Conservation (phyloP, 1,140 invertebrate species). For the Drosophila sucinea region DNA sequence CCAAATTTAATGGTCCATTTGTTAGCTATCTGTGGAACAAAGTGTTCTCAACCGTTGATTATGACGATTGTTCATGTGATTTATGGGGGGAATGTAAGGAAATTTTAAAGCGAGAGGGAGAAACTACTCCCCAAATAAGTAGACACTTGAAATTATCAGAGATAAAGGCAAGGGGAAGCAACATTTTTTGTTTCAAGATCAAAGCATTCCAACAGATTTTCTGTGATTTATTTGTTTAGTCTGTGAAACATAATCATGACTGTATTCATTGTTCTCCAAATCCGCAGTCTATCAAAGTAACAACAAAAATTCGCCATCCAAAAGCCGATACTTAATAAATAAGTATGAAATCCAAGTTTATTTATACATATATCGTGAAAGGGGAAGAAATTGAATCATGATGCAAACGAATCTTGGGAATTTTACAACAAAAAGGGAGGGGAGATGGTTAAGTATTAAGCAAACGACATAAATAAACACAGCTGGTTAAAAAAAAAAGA, state of each 20-base stretch:
- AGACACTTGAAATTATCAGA: constrained; percentile 9
- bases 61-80: constrained; percentile 31
- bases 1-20: constrained; percentile 59
- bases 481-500: no score
- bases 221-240: constrained; percentile 34
- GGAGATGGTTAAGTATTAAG: no score
- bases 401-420: no score
- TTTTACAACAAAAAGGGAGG: no score
- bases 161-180: background rate
- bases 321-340: background rate
- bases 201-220: background rate
- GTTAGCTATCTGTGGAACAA: constrained; percentile 51
- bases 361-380: no score
- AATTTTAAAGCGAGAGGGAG: background rate
- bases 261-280: no score
- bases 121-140: background rate
- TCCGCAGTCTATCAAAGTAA: background rate
- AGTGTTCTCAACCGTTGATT: constrained; percentile 11
- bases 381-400: no score
- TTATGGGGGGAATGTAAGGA: constrained; percentile 32
- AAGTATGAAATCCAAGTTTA: background rate
- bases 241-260: constrained; percentile 7
- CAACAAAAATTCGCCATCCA: background rate
- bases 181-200: background rate
- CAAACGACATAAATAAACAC: no score